Evolutionary conservation across 1,140 invertebrate genomes (phyloP).

Genomic region (Lepidurus packardi): DNA sequence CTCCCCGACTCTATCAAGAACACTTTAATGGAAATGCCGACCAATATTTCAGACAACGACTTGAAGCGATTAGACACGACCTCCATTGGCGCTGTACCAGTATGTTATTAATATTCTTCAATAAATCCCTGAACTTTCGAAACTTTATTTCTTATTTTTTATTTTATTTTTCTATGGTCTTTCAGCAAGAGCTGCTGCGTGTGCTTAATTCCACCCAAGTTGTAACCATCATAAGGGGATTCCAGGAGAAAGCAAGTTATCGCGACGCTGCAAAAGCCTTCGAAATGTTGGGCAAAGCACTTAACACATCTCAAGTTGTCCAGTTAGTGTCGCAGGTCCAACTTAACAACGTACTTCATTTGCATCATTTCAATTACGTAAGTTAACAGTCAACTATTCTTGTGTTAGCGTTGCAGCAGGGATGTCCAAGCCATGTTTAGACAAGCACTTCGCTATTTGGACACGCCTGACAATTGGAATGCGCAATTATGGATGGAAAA

Average conservation of each 20-base stretch:
- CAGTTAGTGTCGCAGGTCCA: slow-evolving; percentile 21
- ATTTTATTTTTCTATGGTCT: not conserved
- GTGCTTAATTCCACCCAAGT: slow-evolving; percentile 16
- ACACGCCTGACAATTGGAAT: slow-evolving; percentile 25
- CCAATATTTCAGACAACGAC: not conserved
- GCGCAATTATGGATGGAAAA: not conserved
- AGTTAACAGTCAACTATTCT: not conserved
- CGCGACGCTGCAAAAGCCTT: slow-evolving; percentile 27
- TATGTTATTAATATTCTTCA: not conserved
- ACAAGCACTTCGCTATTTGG: slow-evolving; percentile 25
- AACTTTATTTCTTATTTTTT: not conserved
- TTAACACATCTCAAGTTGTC: slow-evolving; percentile 16
- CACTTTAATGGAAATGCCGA: not conserved
- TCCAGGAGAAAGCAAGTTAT: not conserved
- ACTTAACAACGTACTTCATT: not conserved
- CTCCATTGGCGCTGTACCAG: not conserved
- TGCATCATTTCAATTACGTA: not conserved
- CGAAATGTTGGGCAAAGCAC: not conserved
- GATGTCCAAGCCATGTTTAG: slow-evolving; percentile 27
- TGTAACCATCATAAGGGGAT: not conserved
- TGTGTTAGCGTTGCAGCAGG: slow-evolving; percentile 10
- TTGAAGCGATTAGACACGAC: not conserved
- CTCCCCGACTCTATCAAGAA: not conserved
- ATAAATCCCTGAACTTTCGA: not conserved
- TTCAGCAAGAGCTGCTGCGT: not conserved